phyloP scores from a whole-genome alignment of 2,888 invertebrate genomes.

The Zhuqinia jingwanae region DNA sequence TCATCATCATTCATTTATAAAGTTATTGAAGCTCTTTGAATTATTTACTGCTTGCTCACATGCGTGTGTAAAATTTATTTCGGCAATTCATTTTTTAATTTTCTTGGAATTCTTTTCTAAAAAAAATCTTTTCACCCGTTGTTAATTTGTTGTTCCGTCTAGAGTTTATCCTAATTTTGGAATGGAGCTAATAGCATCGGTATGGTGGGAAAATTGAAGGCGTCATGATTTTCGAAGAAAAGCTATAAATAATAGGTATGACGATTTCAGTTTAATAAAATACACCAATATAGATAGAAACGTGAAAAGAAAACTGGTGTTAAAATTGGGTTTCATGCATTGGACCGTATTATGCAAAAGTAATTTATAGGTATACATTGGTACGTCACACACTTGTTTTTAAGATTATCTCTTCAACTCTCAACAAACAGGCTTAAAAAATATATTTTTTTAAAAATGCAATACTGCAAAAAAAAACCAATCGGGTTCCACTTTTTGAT shows the following conservation, averaged over 20 bases:
- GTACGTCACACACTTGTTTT: constrained; percentile 6
- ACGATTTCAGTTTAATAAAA: neutral
- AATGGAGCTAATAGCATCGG: too few relatives aligned
- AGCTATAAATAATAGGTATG: constrained; percentile 11
- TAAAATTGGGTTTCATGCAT: neutral
- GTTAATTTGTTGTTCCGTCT: too few relatives aligned
- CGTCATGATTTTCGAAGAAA: constrained; percentile 31
- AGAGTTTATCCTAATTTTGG: too few relatives aligned
- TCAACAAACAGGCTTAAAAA: neutral
- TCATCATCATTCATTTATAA: neutral
- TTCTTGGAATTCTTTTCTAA: neutral
- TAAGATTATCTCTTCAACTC: neutral
- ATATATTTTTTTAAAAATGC: too few relatives aligned
- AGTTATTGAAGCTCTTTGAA: too few relatives aligned
- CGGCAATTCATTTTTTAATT: neutral
- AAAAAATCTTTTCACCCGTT: too few relatives aligned
- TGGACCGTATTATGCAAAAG: neutral
- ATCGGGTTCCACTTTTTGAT: constrained; percentile 18
- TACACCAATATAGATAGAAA: neutral
- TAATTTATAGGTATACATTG: neutral
- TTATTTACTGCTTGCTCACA: neutral
- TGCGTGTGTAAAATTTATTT: neutral
- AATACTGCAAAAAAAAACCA: too few relatives aligned
- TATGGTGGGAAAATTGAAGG: neutral
- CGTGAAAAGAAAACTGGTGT: neutral